Conservation (phyloP, 2,888 invertebrate species). For the Drosophila neotestacea region DNA sequence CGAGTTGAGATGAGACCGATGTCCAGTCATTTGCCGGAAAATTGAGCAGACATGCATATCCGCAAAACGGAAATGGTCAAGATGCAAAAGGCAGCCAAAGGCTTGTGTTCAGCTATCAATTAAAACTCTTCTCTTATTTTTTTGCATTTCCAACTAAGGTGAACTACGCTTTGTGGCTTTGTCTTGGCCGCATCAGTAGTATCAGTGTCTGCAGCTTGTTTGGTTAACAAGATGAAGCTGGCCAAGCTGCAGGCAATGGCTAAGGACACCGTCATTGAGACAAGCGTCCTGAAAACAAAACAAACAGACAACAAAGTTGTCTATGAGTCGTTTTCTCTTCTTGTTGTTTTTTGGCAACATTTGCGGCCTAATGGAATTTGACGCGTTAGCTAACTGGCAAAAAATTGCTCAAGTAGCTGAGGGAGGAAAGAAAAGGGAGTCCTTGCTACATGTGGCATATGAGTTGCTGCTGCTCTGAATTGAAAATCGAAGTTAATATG, state of each 20-base stretch:
- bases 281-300: constrained; percentile 54
- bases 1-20: constrained; percentile 38
- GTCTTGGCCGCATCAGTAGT: constrained; percentile 65
- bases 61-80: constrained; percentile 75
- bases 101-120: constrained; percentile 57
- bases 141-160: constrained; percentile 10
- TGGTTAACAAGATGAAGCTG: constrained; percentile 81
- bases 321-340: constrained; percentile 29
- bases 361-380: constrained; percentile 77
- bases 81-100: constrained; percentile 62
- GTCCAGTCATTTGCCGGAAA: constrained; percentile 77
- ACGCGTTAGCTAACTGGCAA: constrained; percentile 57
- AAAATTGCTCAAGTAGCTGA: constrained; percentile 56
- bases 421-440: not conserved
- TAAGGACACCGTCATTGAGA: constrained; percentile 76
- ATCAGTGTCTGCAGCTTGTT: constrained; percentile 70
- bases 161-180: constrained; percentile 66
- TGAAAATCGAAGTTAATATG: constrained; percentile 82
- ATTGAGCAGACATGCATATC: constrained; percentile 81
- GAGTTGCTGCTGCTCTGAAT: constrained; percentile 54
- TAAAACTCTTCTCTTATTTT: constrained; percentile 36
- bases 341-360: constrained; percentile 62
- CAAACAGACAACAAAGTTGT: constrained; percentile 46
- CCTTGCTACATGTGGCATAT: constrained; percentile 44
- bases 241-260: constrained; percentile 73